Conservation (phyloP, 2,797 vertebrate genomes). For the Mus spretus region DNA sequence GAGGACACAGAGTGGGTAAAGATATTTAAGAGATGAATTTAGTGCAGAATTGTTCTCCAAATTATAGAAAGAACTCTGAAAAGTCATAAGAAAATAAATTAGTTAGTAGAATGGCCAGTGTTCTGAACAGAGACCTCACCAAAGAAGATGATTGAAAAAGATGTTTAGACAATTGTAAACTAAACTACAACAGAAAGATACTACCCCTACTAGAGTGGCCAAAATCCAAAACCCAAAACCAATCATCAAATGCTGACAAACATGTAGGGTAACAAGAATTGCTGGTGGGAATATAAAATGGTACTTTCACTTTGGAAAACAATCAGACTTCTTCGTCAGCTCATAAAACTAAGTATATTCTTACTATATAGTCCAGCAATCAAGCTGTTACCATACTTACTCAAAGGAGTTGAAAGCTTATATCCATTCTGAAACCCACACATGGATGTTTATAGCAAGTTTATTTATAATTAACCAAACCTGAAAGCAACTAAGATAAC, state of each 20-base stretch:
- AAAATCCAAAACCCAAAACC: not conserved
- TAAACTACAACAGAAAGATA: not conserved
- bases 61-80: slow-evolving; percentile 37
- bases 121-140: not conserved
- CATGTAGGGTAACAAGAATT: not conserved
- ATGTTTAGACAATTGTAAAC: not conserved
- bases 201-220: not conserved
- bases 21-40: not conserved
- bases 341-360: not conserved
- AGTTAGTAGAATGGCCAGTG: not conserved
- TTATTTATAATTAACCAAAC: not conserved
- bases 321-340: not conserved
- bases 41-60: not conserved
- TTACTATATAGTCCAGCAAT: not conserved
- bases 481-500: not conserved
- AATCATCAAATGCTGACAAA: not conserved
- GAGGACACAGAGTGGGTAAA: not conserved
- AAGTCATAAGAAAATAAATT: not conserved
- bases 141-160: not conserved
- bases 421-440: not conserved
- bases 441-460: not conserved
- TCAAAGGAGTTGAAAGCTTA: not conserved
- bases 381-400: not conserved
- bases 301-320: not conserved
- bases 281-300: not conserved